These are phyloP conservation scores for Macrosoma leucophasiata DNA, from an alignment of 2,888 invertebrate species.

Conservation along the genomic window DNA sequence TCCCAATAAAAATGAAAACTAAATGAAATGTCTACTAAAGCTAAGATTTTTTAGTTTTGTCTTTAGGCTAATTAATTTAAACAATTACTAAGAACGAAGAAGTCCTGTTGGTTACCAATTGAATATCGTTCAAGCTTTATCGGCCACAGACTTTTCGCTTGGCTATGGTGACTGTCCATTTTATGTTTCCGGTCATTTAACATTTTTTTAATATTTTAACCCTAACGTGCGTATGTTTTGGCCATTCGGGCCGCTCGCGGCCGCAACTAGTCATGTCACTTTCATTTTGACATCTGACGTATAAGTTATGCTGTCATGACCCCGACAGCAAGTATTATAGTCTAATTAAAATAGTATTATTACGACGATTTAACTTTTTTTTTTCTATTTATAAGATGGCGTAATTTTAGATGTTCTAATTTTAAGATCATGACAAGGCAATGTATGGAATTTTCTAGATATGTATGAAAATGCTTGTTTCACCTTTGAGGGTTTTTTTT, in stretches of 20 bases:
- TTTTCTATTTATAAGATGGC: slow-evolving; percentile 66
- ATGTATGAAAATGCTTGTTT: slow-evolving; percentile 50
- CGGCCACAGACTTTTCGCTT: too few relatives aligned
- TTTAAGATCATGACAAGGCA: slow-evolving; percentile 68
- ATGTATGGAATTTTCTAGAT: slow-evolving; percentile 42
- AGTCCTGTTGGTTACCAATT: too few relatives aligned
- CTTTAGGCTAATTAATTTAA: too few relatives aligned
- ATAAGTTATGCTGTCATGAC: slow-evolving; percentile 35
- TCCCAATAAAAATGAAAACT: too few relatives aligned
- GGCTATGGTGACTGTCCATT: too few relatives aligned
- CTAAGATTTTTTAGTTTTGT: too few relatives aligned
- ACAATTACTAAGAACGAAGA: too few relatives aligned
- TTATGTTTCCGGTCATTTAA: too few relatives aligned
- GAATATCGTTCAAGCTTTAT: too few relatives aligned
- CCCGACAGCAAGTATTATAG: slow-evolving; percentile 47
- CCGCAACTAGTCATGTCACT: slow-evolving; percentile 69
- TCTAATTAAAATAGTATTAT: slow-evolving; percentile 55
- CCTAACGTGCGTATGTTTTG: too few relatives aligned
- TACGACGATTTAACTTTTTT: slow-evolving; percentile 40
- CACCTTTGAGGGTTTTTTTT: slow-evolving; percentile 42
- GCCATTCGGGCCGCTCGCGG: too few relatives aligned
- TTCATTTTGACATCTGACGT: slow-evolving; percentile 52
- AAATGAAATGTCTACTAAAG: too few relatives aligned
- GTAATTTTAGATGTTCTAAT: slow-evolving; percentile 68
- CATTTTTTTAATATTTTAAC: slow-evolving; percentile 2